Evolutionary conservation across 1,140 invertebrate species (phyloP).

Genomic region (Atopsyche davidsoni): DNA sequence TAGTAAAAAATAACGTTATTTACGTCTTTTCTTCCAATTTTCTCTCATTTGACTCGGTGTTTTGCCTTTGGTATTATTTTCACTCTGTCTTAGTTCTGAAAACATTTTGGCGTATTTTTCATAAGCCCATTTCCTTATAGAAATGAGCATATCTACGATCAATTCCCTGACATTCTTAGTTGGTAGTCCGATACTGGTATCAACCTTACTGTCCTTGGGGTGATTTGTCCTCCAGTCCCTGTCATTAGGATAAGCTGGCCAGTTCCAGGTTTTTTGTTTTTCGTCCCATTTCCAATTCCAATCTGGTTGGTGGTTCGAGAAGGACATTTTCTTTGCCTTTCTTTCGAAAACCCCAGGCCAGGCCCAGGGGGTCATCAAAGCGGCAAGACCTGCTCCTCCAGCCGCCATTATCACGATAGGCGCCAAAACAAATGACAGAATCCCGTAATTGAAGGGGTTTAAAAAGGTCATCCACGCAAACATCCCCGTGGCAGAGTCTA

Average conservation of each 20-base stretch:
- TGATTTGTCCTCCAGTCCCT: constrained; percentile 9
- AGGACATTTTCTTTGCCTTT: constrained; percentile 13
- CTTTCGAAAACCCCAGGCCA: constrained; percentile 30
- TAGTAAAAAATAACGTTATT: no score
- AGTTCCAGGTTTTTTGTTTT: constrained; percentile 23
- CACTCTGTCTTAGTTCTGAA: not conserved
- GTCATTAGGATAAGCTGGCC: constrained; percentile 13
- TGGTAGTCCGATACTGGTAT: no score
- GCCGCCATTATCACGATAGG: constrained; percentile 34
- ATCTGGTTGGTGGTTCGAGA: constrained; percentile 2
- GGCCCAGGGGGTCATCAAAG: constrained; percentile 33
- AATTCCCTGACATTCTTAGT: constrained; percentile 10
- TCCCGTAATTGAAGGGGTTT: constrained; percentile 31
- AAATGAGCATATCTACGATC: constrained; percentile 2
- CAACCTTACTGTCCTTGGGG: no score
- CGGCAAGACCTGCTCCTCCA: constrained; percentile 30
- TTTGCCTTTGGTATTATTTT: not conserved
- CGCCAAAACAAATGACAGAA: constrained; percentile 34
- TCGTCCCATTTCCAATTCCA: constrained; percentile 21
- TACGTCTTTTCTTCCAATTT: constrained; percentile 23
- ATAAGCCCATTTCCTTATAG: constrained; percentile 10
- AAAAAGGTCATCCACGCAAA: constrained; percentile 29
- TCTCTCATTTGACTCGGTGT: constrained; percentile 4
- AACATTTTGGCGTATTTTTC: constrained; percentile 9
- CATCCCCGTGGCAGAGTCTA: constrained; percentile 16